Conservation (phyloP, 2,113 vertebrate species). For the Etia nguti region DNA sequence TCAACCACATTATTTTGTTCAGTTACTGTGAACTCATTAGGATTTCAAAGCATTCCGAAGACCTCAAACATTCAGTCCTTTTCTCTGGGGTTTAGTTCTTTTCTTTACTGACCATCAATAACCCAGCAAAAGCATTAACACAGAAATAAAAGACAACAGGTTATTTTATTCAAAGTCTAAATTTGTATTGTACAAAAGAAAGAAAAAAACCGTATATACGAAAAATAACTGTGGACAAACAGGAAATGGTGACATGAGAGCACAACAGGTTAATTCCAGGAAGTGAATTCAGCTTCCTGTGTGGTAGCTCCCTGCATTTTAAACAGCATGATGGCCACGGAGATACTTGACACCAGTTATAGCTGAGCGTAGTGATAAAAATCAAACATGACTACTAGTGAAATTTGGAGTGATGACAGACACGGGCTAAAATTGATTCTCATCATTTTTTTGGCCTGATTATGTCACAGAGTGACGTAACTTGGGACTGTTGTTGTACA, state of each 20-base stretch:
- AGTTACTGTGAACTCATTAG: neutral
- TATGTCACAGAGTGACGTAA: neutral
- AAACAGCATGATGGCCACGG: neutral
- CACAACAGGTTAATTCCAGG: conserved; percentile 53
- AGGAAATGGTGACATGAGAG: conserved; percentile 47
- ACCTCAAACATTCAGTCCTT: neutral
- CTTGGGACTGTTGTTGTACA: neutral
- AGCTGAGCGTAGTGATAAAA: neutral
- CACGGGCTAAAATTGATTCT: neutral
- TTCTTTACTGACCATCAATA: neutral
- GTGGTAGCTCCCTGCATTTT: neutral
- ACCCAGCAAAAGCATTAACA: neutral
- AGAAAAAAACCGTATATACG: neutral
- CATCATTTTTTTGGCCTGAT: neutral
- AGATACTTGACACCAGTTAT: neutral
- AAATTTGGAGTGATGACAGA: neutral
- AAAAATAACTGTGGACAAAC: conserved; percentile 27
- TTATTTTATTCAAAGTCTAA: neutral
- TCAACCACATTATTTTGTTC: neutral
- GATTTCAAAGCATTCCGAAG: neutral
- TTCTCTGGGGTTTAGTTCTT: neutral
- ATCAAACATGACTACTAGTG: neutral
- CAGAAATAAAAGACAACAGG: neutral
- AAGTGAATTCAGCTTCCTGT: conserved; percentile 69
- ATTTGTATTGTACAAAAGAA: neutral